Evolutionary conservation across 2,797 vertebrate species (phyloP).

Genomic region (Gymnothorax reevesii): DNA sequence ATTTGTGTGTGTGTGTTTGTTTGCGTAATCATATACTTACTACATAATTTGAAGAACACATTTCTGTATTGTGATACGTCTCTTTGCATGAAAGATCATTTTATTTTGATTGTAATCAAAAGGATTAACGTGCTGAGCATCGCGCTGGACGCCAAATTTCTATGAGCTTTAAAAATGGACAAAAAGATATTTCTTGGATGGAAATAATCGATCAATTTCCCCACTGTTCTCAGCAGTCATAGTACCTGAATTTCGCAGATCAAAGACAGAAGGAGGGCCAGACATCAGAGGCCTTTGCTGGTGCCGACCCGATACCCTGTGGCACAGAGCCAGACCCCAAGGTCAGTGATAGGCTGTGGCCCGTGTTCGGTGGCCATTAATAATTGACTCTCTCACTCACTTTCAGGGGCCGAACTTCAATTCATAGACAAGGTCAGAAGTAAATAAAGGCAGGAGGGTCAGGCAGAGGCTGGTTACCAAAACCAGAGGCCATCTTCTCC

Average conservation of each 20-base stretch:
- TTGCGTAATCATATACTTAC: no score
- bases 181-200: background rate
- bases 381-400: background rate
- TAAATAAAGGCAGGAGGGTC: background rate
- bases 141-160: background rate
- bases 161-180: background rate
- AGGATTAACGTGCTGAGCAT: background rate
- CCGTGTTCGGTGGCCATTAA: constrained; percentile 10
- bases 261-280: background rate
- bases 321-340: background rate
- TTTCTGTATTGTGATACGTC: no score
- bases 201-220: background rate
- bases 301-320: background rate
- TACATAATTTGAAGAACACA: no score
- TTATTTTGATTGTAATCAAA: background rate
- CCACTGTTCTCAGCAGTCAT: background rate
- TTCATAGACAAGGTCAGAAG: background rate
- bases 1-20: no score
- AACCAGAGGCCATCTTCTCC: background rate
- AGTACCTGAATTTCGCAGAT: background rate
- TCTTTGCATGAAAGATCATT: no score
- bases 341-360: background rate
- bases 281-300: background rate
- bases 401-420: background rate
- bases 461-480: background rate